These are phyloP conservation scores for Puntigrus tetrazona DNA, from an alignment of 2,113 vertebrate genomes.

Conservation along the genomic window DNA sequence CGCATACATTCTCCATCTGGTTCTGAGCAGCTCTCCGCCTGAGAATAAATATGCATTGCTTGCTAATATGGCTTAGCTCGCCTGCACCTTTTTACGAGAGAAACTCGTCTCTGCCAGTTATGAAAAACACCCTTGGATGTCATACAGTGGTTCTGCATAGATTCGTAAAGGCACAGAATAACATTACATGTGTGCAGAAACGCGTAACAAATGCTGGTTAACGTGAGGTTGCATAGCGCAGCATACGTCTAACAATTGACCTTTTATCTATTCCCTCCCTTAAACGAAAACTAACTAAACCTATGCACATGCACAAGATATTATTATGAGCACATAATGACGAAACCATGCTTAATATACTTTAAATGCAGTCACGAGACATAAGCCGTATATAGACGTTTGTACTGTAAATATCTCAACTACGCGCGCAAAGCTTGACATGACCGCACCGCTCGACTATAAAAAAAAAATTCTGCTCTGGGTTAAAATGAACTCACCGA, in stretches of 20 bases:
- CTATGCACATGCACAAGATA: slow-evolving; percentile 38
- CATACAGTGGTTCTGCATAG: slow-evolving; percentile 51
- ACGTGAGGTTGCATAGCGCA: slow-evolving; percentile 58
- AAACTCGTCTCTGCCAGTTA: neutral
- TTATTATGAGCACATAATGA: slow-evolving; percentile 13
- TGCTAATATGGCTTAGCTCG: slow-evolving; percentile 49
- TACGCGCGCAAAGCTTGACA: slow-evolving; percentile 45
- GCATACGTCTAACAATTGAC: neutral
- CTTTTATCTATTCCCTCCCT: neutral
- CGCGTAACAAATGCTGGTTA: slow-evolving; percentile 50
- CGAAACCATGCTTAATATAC: slow-evolving; percentile 24
- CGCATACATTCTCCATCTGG: slow-evolving; percentile 40
- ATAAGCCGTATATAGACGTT: neutral
- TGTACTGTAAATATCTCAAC: slow-evolving; percentile 17
- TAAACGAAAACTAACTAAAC: neutral
- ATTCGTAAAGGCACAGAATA: slow-evolving; percentile 63
- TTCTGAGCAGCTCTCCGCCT: slow-evolving; percentile 38
- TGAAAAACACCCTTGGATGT: neutral
- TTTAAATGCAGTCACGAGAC: slow-evolving; percentile 24
- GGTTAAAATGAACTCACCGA: neutral
- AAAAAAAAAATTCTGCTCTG: neutral
- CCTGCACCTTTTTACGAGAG: neutral
- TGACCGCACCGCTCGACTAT: slow-evolving; percentile 39
- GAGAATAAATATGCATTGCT: slow-evolving; percentile 56
- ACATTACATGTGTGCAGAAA: slow-evolving; percentile 31